phyloP scores from a whole-genome alignment of 1,140 invertebrate genomes.

The Probaryconus sp. region DNA sequence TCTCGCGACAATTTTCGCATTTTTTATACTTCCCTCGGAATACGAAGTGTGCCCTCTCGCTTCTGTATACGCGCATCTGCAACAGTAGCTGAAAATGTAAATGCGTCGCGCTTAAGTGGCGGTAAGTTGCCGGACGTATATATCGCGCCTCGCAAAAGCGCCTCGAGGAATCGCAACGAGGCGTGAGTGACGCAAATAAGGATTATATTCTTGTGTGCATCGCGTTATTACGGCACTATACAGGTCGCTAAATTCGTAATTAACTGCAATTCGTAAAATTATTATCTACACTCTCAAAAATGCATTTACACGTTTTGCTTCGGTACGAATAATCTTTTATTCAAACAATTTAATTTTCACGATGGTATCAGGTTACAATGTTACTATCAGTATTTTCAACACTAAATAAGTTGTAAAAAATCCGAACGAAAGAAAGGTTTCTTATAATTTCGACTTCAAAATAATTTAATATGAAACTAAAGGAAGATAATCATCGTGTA shows the following conservation, averaged over 20 bases:
- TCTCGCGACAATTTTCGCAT: conserved; percentile 35
- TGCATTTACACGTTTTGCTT: too few relatives aligned
- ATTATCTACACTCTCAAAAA: conserved; percentile 10
- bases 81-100: conserved; percentile 63
- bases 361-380: too few relatives aligned
- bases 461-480: too few relatives aligned
- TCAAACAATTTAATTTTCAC: too few relatives aligned
- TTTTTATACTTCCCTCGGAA: conserved; percentile 20
- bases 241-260: conserved; percentile 42
- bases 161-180: conserved; percentile 57
- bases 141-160: conserved; percentile 58
- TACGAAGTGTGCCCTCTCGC: conserved; percentile 51
- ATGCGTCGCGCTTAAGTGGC: conserved; percentile 60
- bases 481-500: too few relatives aligned
- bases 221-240: conserved; percentile 40
- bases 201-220: conserved; percentile 50
- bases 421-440: too few relatives aligned
- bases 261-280: conserved; percentile 42
- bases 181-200: conserved; percentile 56
- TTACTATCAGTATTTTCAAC: too few relatives aligned
- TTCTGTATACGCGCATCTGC: conserved; percentile 51
- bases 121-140: conserved; percentile 62
- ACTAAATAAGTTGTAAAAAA: too few relatives aligned
- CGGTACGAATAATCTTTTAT: too few relatives aligned
- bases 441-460: too few relatives aligned